Percentiles rank a stretch among this genome's conserved stretches.
Conservation (phyloP, 2,113 vertebrate species). For the Odontesthes bonariensis region DNA sequence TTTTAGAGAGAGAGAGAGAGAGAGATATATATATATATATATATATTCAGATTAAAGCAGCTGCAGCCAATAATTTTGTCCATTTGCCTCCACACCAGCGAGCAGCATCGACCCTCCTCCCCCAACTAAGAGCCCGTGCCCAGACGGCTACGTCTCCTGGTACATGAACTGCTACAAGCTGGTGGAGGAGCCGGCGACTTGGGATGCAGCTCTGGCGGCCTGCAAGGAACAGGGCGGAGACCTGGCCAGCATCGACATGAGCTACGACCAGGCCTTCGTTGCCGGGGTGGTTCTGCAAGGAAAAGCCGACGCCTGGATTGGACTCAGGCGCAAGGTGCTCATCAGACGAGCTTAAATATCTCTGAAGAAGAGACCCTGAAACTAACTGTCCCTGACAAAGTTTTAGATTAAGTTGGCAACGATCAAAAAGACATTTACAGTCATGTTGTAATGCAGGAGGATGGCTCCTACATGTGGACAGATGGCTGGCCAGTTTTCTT, state of each 20-base stretch:
- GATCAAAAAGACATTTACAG: neutral
- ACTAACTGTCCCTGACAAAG: neutral
- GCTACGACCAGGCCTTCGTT: conserved; percentile 85
- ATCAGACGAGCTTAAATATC: no score
- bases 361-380: no score
- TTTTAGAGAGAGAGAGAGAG: neutral
- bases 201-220: conserved; percentile 72
- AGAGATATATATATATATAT: no score
- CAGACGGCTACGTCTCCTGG: conserved; percentile 77
- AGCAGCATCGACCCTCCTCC: conserved; percentile 73
- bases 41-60: no score
- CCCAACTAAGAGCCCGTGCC: conserved; percentile 75
- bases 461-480: conserved; percentile 73
- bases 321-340: conserved; percentile 77
- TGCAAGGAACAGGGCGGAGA: conserved; percentile 71
- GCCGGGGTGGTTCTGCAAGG: conserved; percentile 76
- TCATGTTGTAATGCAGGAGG: conserved; percentile 52
- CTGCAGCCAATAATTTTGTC: neutral
- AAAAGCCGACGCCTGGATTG: conserved; percentile 80
- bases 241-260: conserved; percentile 84
- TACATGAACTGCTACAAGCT: conserved; percentile 83
- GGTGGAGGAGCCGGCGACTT: conserved; percentile 69
- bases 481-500: conserved; percentile 84
- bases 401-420: neutral
- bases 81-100: conserved; percentile 59